These are phyloP conservation scores for Paedocypris sp. DNA, from an alignment of 2,113 vertebrate species.

Conservation along the genomic window DNA sequence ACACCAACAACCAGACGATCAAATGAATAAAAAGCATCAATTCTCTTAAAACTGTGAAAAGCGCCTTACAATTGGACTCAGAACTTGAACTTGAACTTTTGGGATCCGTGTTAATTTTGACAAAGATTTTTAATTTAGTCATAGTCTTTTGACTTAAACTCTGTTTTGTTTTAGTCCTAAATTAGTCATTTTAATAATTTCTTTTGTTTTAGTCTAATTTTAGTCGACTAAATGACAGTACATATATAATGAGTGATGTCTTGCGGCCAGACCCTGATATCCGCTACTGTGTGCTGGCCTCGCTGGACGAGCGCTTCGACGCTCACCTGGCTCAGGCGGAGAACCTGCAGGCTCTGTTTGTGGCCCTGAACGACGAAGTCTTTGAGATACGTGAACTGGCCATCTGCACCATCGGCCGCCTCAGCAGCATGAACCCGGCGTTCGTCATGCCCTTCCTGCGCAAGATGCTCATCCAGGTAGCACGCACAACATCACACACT, in stretches of 20 bases:
- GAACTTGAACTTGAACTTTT: too few species aligned
- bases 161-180: too few species aligned
- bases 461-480: slow-evolving; percentile 99
- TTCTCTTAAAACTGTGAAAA: too few species aligned
- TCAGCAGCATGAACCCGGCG: slow-evolving; percentile 98
- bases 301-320: slow-evolving; percentile 94
- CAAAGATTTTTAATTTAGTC: too few species aligned
- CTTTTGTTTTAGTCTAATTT: too few species aligned
- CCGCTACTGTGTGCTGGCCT: slow-evolving; percentile 91
- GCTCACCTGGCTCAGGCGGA: slow-evolving; percentile 94
- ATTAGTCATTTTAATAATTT: too few species aligned
- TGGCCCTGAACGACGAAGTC: slow-evolving; percentile 92
- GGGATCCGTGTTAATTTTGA: too few species aligned
- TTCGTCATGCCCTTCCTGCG: slow-evolving; percentile 99
- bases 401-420: slow-evolving; percentile 93
- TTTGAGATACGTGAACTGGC: slow-evolving; percentile 96
- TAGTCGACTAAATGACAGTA: not conserved
- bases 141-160: too few species aligned
- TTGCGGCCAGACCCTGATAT: slow-evolving; percentile 84
- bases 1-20: too few species aligned
- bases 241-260: not conserved
- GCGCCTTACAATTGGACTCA: too few species aligned
- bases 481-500: not conserved
- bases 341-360: slow-evolving; percentile 92
- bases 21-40: too few species aligned